Conservation (phyloP, 2,797 vertebrate genomes). For the Bradypodion ventrale region DNA sequence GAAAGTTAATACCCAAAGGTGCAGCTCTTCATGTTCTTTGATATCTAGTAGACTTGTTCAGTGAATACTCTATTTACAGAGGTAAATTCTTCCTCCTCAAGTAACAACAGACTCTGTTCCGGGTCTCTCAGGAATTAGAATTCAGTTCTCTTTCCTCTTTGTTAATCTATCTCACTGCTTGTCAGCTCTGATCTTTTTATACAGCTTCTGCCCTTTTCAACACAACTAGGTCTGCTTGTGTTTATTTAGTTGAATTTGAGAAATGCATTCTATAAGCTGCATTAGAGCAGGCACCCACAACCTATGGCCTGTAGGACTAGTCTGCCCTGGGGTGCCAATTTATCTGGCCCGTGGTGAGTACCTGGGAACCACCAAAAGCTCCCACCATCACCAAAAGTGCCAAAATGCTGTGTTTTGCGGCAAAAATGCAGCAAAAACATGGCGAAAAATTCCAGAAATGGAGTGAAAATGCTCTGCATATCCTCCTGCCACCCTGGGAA, state of each 20-base stretch:
- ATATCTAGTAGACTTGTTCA: not conserved
- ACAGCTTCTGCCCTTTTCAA: slow-evolving; percentile 1
- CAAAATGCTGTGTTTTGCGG: too few species aligned
- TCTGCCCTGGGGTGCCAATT: too few species aligned
- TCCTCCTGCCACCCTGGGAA: too few species aligned
- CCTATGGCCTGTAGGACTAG: too few species aligned
- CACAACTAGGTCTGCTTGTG: not conserved
- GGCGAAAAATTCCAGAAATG: too few species aligned
- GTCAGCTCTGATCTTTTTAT: slow-evolving; percentile 10
- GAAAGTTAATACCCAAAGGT: slow-evolving; percentile 15
- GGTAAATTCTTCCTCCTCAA: slow-evolving; percentile 21
- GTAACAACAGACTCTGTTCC: slow-evolving; percentile 13
- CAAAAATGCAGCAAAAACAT: too few species aligned
- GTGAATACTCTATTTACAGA: slow-evolving; percentile 17
- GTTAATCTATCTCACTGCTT: slow-evolving; percentile 18
- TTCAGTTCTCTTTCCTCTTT: not conserved
- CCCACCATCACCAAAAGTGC: too few species aligned
- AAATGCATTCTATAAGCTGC: not conserved
- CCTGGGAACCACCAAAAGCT: too few species aligned
- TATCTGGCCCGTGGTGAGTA: too few species aligned
- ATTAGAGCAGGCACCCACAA: not conserved
- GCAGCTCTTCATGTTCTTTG: slow-evolving; percentile 1
- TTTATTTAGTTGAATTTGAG: slow-evolving; percentile 1
- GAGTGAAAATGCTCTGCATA: too few species aligned
- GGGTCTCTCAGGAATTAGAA: slow-evolving; percentile 12